Base-by-base conservation (phyloP, 2,113 vertebrate genomes). In the Collichthys lucidus region DNA sequence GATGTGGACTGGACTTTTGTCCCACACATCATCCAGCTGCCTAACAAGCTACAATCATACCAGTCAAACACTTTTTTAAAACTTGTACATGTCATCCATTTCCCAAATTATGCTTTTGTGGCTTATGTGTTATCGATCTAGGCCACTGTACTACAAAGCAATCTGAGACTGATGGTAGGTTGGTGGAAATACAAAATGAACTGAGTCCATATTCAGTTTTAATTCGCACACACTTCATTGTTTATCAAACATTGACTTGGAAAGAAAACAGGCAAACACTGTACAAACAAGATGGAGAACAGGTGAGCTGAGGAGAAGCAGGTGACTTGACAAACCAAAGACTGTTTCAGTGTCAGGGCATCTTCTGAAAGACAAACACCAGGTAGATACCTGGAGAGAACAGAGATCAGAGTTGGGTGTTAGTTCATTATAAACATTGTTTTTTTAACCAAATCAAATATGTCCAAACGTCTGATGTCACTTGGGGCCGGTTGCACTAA, bases 301-400 rank as follows among this genome's bases (percentile, higher is more conserved):
- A 56, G 17, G 24, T 40, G 20, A 24, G 11, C 16, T 17, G 26
- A 47, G 19, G 24, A 57, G 8, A 5, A 65, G n/a, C 11, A 14
- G 14, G 4, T 16, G 12, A 22, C 3, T 26, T 29, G n/a, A n/a
- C 2, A 26, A 22, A 26, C 22, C 16, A 31, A 3, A 26, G 20
- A 26, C 22, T 55, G 8, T 24, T 40, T 16, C 20, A 46, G 11
- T 40, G 42, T 95, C 92, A 95, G 64, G 91, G 85, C 86, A 89
- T 96, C 87, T 99, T 99, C 95, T 99, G 97, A 82, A 99, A 99
- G 35, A 96, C 96, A 92, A 97, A 99, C 74, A 98, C 96, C 95
- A 99, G 93, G 93, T 99, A 99, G 93, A 99, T 96, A 93, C 97
- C 97, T 99, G 80, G n/a, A 93, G 64, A 49, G 44, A 57, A 20